phyloP scores from a whole-genome alignment of 2,888 invertebrate species.

The Dicyrtomina minuta region DNA sequence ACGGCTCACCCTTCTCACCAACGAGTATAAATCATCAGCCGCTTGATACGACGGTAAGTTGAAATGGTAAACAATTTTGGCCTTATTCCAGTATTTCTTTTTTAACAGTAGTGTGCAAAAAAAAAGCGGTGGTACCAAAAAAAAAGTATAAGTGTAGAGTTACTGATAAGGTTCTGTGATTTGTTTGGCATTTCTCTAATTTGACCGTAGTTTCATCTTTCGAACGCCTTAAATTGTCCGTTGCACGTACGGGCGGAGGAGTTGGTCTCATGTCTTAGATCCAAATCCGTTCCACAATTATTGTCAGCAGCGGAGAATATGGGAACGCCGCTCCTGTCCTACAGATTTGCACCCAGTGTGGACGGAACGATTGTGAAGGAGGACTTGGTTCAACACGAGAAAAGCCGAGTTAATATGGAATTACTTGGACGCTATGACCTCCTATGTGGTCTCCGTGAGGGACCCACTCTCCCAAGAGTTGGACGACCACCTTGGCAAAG shows the following conservation, averaged over 20 bases:
- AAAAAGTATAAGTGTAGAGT: conserved; percentile 10
- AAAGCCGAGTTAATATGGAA: conserved; percentile 33
- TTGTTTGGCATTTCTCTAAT: conserved; percentile 17
- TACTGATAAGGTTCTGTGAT: conserved; percentile 17
- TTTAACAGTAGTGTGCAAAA: no score
- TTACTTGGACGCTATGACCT: conserved; percentile 48
- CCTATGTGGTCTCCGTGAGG: conserved; percentile 49
- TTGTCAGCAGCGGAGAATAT: conserved; percentile 47
- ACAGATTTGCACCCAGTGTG: conserved; percentile 47
- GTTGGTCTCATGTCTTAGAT: conserved; percentile 43
- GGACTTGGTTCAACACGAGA: conserved; percentile 41
- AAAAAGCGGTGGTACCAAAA: neutral
- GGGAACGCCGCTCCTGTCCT: conserved; percentile 43
- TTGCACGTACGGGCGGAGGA: conserved; percentile 45
- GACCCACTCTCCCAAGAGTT: conserved; percentile 41
- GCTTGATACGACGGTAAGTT: conserved; percentile 49
- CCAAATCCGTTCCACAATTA: conserved; percentile 41
- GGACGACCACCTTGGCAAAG: conserved; percentile 40
- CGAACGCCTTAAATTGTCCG: conserved; percentile 46
- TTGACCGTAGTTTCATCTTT: conserved; percentile 45
- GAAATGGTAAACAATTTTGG: conserved; percentile 6
- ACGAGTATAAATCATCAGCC: conserved; percentile 49
- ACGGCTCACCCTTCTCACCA: conserved; percentile 52
- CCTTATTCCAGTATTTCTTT: neutral
- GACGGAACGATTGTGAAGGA: conserved; percentile 47